Evolutionary conservation across 2,888 invertebrate genomes (phyloP), one percentile per base, ranked within the genome.

Genomic region (Dendrolimus houi): DNA sequence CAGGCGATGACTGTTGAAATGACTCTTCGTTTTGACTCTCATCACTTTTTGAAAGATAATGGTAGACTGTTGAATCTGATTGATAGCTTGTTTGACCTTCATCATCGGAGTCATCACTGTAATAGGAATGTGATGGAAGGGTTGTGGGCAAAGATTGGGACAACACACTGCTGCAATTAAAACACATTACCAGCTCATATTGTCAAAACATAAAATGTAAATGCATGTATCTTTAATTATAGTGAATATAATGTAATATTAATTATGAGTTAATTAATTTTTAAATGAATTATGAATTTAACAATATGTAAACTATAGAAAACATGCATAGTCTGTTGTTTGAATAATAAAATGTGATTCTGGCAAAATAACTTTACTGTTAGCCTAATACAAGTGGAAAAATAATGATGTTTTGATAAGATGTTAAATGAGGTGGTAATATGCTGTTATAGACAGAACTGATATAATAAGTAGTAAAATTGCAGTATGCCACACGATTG

Each of bases 71-170:
- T 41, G 67, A 62, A 0, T 65, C 58, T 52, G 63, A 60, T 40
- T 12, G 8, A 57, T 67, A 64, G 41, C 56, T 59, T 42, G 52
- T 53, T 9, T 61, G 62, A 41, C 54, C 55, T 57, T 63, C 59
- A 41, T 55, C 58, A 61, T 71, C 69, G 55, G 64, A 65, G 52
- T 77, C 72, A 65, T 78, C 74, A 66, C 88, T 88, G 86, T 58
- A 87, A 88, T 70, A 58, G 62, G 71, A 81, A 79, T 72, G 66
- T 66, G 75, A 73, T 63, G 79, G 74, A 61, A 85, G 75, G 63
- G 65, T 72, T 73, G 84, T 74, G 63, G 87, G 86, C 73, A 82
- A 80, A 62, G 87, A 88, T 72, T 83, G 82, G 59, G 86, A 83
- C 67, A 83, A 75, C 55, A 72, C 62, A 71, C 72, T 64, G 73